Evolutionary conservation across 2,113 vertebrate species (phyloP).

Genomic region (Numenius arquata): DNA sequence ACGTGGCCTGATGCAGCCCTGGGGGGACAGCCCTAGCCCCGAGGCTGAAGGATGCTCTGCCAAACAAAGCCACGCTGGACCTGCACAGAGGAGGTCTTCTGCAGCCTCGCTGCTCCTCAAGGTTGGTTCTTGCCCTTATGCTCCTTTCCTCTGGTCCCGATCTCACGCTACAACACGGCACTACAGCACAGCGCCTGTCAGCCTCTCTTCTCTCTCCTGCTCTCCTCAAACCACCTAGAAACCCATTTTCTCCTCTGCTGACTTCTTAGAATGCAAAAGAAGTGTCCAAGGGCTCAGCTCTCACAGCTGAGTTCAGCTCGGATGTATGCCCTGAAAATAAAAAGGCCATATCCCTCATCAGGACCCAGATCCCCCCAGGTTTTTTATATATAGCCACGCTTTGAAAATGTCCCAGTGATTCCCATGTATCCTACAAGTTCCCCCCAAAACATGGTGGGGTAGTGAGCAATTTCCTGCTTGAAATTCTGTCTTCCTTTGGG

Average conservation of each 20-base stretch:
- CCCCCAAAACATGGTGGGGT: background rate
- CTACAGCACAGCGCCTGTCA: rapidly evolving
- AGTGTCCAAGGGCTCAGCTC: background rate
- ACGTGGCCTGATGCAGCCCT: background rate
- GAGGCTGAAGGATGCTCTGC: background rate
- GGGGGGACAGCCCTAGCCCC: background rate
- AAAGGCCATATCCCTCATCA: background rate
- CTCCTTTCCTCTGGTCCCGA: background rate
- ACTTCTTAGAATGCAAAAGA: background rate
- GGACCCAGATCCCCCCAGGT: background rate
- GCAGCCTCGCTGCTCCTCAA: background rate
- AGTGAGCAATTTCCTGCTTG: background rate
- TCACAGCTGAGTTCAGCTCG: background rate
- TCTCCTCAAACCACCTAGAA: background rate
- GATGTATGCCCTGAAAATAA: background rate
- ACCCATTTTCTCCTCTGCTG: slow-evolving; percentile 1
- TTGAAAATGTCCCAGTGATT: background rate
- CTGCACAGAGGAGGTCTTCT: background rate
- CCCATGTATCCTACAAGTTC: background rate
- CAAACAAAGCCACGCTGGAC: background rate
- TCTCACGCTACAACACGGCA: rapidly evolving
- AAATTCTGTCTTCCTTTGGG: slow-evolving; percentile 41
- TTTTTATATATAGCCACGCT: background rate
- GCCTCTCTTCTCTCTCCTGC: background rate
- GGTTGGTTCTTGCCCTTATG: background rate